Conservation (phyloP, 2,888 invertebrate genomes). For the Coelopa pilipes region DNA sequence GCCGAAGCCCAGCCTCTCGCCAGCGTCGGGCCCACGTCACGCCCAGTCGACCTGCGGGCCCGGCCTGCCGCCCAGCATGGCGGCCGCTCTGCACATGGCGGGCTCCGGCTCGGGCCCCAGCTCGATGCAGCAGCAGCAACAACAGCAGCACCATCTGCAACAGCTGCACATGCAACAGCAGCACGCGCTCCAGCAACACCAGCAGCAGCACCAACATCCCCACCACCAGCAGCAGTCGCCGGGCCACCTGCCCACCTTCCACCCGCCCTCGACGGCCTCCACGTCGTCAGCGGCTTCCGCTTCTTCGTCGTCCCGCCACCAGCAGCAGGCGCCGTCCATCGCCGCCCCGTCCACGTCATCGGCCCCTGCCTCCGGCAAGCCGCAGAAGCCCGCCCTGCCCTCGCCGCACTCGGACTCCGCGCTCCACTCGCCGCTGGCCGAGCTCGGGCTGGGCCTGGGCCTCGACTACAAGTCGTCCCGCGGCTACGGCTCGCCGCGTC, state of each 20-base stretch:
- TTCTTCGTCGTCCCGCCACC: constrained; percentile 51
- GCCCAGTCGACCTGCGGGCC: constrained; percentile 58
- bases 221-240: constrained; percentile 40
- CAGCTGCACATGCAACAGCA: constrained; percentile 57
- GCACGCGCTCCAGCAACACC: constrained; percentile 56
- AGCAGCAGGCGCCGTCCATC: constrained; percentile 16
- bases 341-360: constrained; percentile 33
- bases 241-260: constrained; percentile 34
- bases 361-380: constrained; percentile 36
- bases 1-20: constrained; percentile 65
- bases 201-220: constrained; percentile 46
- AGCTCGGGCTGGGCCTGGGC: constrained; percentile 69
- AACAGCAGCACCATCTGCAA: constrained; percentile 52
- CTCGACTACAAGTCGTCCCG: constrained; percentile 70
- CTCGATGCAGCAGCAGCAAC: constrained; percentile 54
- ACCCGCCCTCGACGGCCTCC: constrained; percentile 16
- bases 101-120: constrained; percentile 53
- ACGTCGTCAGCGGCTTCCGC: constrained; percentile 50
- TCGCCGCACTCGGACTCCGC: constrained; percentile 70
- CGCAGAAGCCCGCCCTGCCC: constrained; percentile 57
- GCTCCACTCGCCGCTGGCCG: constrained; percentile 70
- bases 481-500: constrained; percentile 70
- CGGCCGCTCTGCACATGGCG: constrained; percentile 56
- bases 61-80: constrained; percentile 61
- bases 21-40: constrained; percentile 59